phyloP scores from a whole-genome alignment of 2,888 invertebrate genomes.

The Cremastinae sp. region DNA sequence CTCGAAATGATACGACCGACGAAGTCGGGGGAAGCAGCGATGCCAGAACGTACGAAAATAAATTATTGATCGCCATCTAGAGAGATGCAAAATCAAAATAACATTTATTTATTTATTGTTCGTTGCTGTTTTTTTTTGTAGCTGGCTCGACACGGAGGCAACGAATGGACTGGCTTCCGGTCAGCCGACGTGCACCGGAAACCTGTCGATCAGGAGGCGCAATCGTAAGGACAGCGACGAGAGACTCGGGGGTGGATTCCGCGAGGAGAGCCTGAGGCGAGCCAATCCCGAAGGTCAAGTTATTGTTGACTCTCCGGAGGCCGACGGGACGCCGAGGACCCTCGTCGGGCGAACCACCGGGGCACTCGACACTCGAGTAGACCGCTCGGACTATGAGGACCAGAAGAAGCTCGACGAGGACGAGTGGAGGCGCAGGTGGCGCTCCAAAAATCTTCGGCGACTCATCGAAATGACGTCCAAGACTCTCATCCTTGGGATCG shows the following conservation, averaged over 20 bases:
- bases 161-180: conserved; percentile 72
- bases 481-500: conserved; percentile 76
- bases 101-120: too few species aligned
- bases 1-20: conserved; percentile 57
- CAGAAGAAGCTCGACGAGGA: conserved; percentile 62
- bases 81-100: too few species aligned
- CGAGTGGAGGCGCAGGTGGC: conserved; percentile 71
- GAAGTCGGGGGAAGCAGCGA: conserved; percentile 61
- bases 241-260: conserved; percentile 57
- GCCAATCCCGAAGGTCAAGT: conserved; percentile 48
- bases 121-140: conserved; percentile 33
- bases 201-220: conserved; percentile 48
- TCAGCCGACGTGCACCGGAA: conserved; percentile 76
- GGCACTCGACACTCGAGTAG: conserved; percentile 56
- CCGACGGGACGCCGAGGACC: conserved; percentile 38
- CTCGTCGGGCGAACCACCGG: conserved; percentile 59
- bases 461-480: conserved; percentile 76
- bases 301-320: conserved; percentile 46
- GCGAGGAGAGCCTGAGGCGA: conserved; percentile 59
- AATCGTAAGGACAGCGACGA: conserved; percentile 31
- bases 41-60: conserved; percentile 70
- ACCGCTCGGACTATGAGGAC: conserved; percentile 61
- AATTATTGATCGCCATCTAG: too few species aligned
- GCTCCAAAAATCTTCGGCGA: conserved; percentile 74
- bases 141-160: conserved; percentile 66